These are phyloP conservation scores for Cyanoderma ruficeps DNA, from an alignment of 2,113 vertebrate species.

Conservation along the genomic window DNA sequence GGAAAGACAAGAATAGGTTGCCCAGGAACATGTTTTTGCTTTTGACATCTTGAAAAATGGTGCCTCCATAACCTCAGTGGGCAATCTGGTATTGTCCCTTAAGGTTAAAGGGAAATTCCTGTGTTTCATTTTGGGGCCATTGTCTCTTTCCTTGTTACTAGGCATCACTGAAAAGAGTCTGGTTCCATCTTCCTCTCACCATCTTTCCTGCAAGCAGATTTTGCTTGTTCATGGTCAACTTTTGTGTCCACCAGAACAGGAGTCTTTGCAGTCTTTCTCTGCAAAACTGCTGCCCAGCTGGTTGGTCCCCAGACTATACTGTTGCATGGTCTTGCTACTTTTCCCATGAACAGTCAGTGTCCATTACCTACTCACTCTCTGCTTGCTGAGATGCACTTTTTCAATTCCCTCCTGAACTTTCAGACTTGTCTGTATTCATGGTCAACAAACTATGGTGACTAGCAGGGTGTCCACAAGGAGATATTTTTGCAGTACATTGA, in stretches of 20 bases:
- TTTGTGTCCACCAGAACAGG: not conserved
- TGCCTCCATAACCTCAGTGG: not conserved
- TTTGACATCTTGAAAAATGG: not conserved
- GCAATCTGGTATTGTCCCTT: not conserved
- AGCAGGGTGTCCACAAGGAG: not conserved
- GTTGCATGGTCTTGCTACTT: not conserved
- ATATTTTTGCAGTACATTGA: constrained; percentile 49
- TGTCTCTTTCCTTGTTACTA: not conserved
- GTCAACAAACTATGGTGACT: not conserved
- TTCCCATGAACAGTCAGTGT: not conserved
- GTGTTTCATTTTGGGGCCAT: not conserved
- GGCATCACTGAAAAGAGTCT: not conserved
- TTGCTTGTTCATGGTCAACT: not conserved
- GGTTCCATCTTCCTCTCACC: not conserved
- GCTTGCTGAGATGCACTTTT: not conserved
- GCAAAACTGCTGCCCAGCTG: not conserved
- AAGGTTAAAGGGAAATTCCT: not conserved
- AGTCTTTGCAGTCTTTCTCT: not conserved
- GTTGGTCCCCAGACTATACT: not conserved
- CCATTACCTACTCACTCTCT: not conserved
- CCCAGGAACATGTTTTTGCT: not conserved
- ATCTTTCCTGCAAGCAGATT: not conserved
- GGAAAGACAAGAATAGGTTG: not conserved
- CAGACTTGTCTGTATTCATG: not conserved
- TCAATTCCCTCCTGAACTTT: not conserved